These are phyloP conservation scores for Drosophila hydei DNA, from an alignment of 1,140 invertebrate species.

Conservation along the genomic window DNA sequence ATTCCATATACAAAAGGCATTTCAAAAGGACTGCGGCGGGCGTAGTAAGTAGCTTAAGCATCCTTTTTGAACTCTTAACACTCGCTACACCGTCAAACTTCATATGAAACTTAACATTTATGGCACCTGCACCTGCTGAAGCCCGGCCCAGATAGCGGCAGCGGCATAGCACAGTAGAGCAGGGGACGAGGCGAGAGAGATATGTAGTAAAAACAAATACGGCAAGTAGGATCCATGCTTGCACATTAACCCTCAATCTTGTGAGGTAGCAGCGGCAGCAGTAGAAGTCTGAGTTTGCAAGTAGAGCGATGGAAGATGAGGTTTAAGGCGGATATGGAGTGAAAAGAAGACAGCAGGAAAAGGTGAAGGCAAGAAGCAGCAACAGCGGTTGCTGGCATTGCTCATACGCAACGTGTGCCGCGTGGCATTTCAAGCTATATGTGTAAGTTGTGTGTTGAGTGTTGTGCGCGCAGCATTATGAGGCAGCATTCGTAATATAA, in stretches of 20 bases:
- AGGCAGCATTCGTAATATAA: conserved; percentile 74
- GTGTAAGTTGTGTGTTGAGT: conserved; percentile 8
- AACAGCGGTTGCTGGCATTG: conserved; percentile 39
- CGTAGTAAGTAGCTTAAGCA: conserved; percentile 46
- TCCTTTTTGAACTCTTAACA: conserved; percentile 45
- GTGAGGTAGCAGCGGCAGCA: conserved; percentile 50
- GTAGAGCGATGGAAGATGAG: conserved; percentile 52
- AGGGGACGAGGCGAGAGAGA: background rate
- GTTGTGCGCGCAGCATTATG: conserved; percentile 62
- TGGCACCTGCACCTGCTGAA: conserved; percentile 70
- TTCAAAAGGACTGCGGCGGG: background rate
- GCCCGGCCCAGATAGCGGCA: background rate
- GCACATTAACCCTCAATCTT: conserved; percentile 71
- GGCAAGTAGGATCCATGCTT: conserved; percentile 23
- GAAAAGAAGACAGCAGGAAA: conserved; percentile 8
- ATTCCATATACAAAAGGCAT: conserved; percentile 9
- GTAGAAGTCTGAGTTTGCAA: conserved; percentile 53
- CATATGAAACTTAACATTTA: conserved; percentile 68
- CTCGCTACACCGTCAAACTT: conserved; percentile 8
- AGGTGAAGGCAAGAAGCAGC: background rate
- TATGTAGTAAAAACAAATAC: conserved; percentile 23
- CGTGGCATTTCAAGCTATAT: background rate
- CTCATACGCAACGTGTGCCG: conserved; percentile 56
- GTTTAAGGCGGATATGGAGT: background rate
- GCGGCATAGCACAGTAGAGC: too few relatives aligned